Base-by-base conservation (phyloP, 1,140 invertebrate genomes). In the Thaumatotibia leucotreta region DNA sequence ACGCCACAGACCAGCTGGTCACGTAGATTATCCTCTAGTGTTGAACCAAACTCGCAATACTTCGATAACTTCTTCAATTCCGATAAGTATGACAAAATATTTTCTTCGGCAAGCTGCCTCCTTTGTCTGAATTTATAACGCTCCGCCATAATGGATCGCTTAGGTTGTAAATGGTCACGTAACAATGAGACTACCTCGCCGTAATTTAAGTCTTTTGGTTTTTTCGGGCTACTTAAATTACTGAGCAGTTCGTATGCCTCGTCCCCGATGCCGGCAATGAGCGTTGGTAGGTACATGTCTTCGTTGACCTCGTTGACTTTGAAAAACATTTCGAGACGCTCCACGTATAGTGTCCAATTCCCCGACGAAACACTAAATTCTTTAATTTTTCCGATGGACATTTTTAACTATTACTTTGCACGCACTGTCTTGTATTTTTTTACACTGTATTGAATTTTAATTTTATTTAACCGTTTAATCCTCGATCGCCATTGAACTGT, bases 71-170 rank as follows among this genome's bases (percentile, higher is more conserved):
- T 27, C 6, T 54, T 52, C n/a, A 65, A 27, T 23, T n/a, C 27
- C 0, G 64, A 49, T 14, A 61, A 27, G 23, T 65, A 65, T 2
- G 33, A 5, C 29, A 8, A 6, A 1, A 65, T 6, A 6, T 29
- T 1, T 11, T 65, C 8, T 10, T 20, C 29, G 8, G 6, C 10
- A 1, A 22, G 29, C 31, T 65, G 64, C 29, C 31, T 4, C 4
- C 64, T n/a, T n/a, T 33, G 49, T 0, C 64, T 8, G 54, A 65
- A 65, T 1, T 11, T 11, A 24, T 35, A 58, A 24, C 64, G 49
- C 20, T 65, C 52, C 9, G 52, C 64, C 32, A 54, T 11, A 11
- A 17, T 11, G 9, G 64, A 65, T 23, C 8, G 49, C 11, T 3
- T 5, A 1, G 64, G 64, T 20, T 52, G 29, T 1, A 65, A 33